Evolutionary conservation across 2,888 invertebrate species (phyloP).

Genomic region (Chrysolina oricalcia): DNA sequence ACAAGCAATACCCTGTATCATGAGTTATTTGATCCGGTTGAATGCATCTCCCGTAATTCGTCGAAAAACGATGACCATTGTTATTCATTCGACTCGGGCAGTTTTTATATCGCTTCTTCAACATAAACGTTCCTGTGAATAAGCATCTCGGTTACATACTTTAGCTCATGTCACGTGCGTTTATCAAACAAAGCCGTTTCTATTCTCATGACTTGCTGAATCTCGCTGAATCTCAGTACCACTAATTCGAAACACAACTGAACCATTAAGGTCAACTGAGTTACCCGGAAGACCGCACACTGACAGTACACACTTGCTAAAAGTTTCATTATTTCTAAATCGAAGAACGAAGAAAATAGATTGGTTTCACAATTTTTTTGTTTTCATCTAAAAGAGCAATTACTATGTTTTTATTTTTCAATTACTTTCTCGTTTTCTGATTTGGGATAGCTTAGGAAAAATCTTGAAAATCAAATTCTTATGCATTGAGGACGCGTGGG

Average conservation of each 20-base stretch:
- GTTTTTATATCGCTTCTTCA: slow-evolving; percentile 13
- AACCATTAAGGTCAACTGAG: background rate
- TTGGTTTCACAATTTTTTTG: too few relatives aligned
- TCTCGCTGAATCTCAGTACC: background rate
- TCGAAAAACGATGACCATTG: slow-evolving; percentile 24
- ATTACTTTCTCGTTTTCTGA: too few relatives aligned
- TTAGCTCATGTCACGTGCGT: slow-evolving; percentile 18
- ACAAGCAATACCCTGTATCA: background rate
- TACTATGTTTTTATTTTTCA: too few relatives aligned
- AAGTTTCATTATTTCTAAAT: too few relatives aligned
- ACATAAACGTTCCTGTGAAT: slow-evolving; percentile 14
- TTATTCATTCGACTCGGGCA: slow-evolving; percentile 13
- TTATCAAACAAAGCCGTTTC: slow-evolving; percentile 17
- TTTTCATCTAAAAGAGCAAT: too few relatives aligned
- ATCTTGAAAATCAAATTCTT: too few relatives aligned
- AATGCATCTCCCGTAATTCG: slow-evolving; percentile 13
- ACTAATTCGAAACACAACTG: background rate
- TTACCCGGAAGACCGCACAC: background rate
- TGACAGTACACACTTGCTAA: too few relatives aligned
- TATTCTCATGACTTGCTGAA: slow-evolving; percentile 16
- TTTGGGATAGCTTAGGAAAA: too few relatives aligned
- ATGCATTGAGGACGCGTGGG: too few relatives aligned
- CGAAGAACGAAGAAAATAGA: too few relatives aligned
- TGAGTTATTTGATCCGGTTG: slow-evolving; percentile 10
- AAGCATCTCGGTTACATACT: slow-evolving; percentile 3